These are phyloP conservation scores for Picathartes gymnocephalus DNA, from an alignment of 2,113 vertebrate genomes.

Conservation along the genomic window DNA sequence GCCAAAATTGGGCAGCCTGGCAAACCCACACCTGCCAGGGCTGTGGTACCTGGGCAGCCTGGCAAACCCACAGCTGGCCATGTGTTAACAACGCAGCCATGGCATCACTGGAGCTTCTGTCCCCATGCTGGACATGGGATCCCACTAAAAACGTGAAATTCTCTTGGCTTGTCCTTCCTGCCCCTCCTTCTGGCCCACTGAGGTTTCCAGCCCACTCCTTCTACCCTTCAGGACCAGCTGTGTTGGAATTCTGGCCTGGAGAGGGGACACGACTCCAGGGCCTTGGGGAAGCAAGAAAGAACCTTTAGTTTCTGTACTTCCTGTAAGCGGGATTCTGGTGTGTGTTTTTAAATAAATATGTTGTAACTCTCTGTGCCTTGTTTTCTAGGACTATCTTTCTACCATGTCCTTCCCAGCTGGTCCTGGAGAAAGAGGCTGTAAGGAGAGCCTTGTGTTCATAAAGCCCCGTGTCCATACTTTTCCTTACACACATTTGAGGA, in stretches of 20 bases:
- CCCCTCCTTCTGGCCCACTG: neutral
- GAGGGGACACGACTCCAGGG: neutral
- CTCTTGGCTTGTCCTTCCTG: neutral
- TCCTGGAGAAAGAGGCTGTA: neutral
- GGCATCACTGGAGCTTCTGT: neutral
- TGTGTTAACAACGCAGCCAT: neutral
- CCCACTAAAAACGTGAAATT: fast-evolving
- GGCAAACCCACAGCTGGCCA: neutral
- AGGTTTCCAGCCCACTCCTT: neutral
- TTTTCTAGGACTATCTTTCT: neutral
- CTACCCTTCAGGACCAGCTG: no score
- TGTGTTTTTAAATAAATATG: neutral
- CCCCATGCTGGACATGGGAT: neutral
- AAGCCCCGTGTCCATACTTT: fast-evolving
- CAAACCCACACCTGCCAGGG: neutral
- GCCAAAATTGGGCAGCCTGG: neutral
- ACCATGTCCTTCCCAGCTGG: neutral
- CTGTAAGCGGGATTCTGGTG: neutral
- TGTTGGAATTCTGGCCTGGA: neutral
- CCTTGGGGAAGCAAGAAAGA: neutral
- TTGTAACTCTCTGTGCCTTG: neutral
- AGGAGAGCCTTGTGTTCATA: neutral
- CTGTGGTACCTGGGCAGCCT: neutral
- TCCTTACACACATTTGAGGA: neutral
- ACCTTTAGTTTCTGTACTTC: neutral